phyloP scores from a whole-genome alignment of 2,797 vertebrate species.

The Percopsis omiscomaycus region DNA sequence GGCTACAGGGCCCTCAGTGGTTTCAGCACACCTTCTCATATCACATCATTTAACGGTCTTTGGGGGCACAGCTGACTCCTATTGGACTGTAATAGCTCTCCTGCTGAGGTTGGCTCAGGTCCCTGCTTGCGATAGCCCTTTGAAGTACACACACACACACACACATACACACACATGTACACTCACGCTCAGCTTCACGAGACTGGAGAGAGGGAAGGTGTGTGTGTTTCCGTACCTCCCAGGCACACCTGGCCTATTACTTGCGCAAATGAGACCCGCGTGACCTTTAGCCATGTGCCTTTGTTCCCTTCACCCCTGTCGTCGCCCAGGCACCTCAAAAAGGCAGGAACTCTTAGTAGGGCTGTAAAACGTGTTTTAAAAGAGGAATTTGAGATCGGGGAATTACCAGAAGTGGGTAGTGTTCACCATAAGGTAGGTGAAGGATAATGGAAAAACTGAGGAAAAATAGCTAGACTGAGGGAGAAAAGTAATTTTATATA shows the following conservation, averaged over 20 bases:
- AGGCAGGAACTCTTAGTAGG: constrained; percentile 27
- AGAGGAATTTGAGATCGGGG: constrained; percentile 18
- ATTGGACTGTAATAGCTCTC: constrained; percentile 64
- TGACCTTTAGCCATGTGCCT: constrained; percentile 72
- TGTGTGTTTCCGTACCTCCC: constrained; percentile 49
- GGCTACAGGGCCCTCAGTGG: constrained; percentile 33
- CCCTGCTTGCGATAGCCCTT: constrained; percentile 52
- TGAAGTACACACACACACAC: constrained; percentile 53
- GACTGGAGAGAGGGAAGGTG: constrained; percentile 37
- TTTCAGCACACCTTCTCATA: constrained; percentile 54
- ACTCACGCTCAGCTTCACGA: constrained; percentile 4
- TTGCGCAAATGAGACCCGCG: constrained; percentile 63
- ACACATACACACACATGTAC: constrained; percentile 11
- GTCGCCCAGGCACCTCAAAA: constrained; percentile 26
- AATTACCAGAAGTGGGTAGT: constrained; percentile 41
- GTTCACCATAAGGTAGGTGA: constrained; percentile 29
- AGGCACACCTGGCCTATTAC: constrained; percentile 74
- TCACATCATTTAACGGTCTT: constrained; percentile 63
- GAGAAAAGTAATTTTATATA: constrained; percentile 40
- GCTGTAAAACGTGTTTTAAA: constrained; percentile 11
- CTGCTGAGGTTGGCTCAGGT: constrained; percentile 52
- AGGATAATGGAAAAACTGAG: constrained; percentile 36
- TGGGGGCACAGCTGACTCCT: constrained; percentile 68
- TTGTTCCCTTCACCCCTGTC: constrained; percentile 43
- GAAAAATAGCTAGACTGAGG: constrained; percentile 29